Base-by-base conservation (phyloP, 30 jellyfish, hydroid and myxozoan genomes). In the Hydractinia symbiolongicarpus region DNA sequence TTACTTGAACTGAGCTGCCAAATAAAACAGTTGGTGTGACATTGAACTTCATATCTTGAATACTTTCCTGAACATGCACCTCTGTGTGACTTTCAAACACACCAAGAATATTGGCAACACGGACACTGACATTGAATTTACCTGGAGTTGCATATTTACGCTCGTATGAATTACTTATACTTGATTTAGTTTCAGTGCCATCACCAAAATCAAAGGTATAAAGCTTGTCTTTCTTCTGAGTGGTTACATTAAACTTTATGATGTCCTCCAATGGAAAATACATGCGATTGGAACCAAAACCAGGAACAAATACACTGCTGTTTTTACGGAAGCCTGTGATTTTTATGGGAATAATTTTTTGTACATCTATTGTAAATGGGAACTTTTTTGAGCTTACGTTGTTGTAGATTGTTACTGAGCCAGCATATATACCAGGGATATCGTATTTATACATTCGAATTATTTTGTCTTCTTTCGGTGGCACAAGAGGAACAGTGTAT, bases 351-450 rank as follows among this genome's bases (percentile, higher is more conserved):
- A 82, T 73, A 86, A 94, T 81, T 67, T 85, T 76, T 76, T 88
- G 99, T 13, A 94, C 96, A 64, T 88, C 95, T 8, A 94, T 77
- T 20, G 49, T 67, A 68, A 84, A 81, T 62, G 62, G 74, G 60
- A 84, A 86, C 10, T 74, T 40, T 53, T 70, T 54, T 30, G 79
- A 50, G 79, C 99, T 94, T 0, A 94, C 99, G 54, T 94, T 84
- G 67, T 94, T 94, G 30, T 64, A 84, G 11, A 94, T 79, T 30
- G 51, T 77, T 14, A 88, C 58, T 5, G 81, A 69, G 8, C 93
- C 84, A 9, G 50, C 51, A 61, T 57, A 94, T 7, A 56, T 80
- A 9, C 95, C 99, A 4, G 94, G 89, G 10, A 80, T n/a, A 8
- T 49, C 54, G 84, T 77, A 94, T 50, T 72, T 76, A 77, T 94